Percentiles rank a stretch among this genome's conserved stretches.
Conservation (phyloP, 2,797 vertebrate species). For the Prionace glauca region DNA sequence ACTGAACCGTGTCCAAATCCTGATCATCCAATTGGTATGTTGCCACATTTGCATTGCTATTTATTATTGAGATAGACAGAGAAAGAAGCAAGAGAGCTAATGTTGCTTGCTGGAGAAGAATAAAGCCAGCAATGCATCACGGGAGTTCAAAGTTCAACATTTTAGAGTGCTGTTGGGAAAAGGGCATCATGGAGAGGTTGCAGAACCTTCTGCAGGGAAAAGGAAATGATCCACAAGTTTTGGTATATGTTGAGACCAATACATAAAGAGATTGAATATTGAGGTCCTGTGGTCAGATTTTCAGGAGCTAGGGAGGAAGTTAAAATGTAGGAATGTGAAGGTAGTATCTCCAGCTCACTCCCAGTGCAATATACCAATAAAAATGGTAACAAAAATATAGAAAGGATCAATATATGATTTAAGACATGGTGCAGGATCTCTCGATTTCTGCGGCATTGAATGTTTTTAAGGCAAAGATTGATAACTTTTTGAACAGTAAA, state of each 20-base stretch:
- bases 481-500: too few relatives aligned
- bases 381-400: neutral
- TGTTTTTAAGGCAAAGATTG: too few relatives aligned
- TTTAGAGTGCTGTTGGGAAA: neutral
- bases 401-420: too few relatives aligned
- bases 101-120: neutral
- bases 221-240: neutral
- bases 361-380: neutral
- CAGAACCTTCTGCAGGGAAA: neutral
- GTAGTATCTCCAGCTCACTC: neutral
- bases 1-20: slow-evolving; percentile 70
- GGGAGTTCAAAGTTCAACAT: neutral
- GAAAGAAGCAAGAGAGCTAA: too few relatives aligned
- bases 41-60: neutral
- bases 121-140: neutral
- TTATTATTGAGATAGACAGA: neutral
- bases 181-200: neutral
- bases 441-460: neutral
- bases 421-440: too few relatives aligned
- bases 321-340: neutral
- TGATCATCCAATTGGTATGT: slow-evolving; percentile 37
- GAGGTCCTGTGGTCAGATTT: neutral
- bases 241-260: neutral
- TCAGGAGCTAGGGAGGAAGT: neutral
- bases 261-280: neutral